These are phyloP conservation scores for Villa cingulata DNA, from an alignment of 2,888 invertebrate genomes.

Conservation along the genomic window DNA sequence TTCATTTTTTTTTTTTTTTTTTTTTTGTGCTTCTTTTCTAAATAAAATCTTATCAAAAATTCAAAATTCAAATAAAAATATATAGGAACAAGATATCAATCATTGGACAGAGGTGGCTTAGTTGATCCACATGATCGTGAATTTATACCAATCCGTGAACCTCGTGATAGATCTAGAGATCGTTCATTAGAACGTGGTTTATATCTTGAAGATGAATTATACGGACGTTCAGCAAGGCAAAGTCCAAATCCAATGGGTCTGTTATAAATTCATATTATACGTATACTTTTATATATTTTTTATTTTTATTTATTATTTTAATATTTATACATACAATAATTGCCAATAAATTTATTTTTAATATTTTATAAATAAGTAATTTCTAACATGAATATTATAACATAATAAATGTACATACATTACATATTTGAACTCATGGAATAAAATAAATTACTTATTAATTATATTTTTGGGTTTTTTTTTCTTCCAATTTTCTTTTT, in stretches of 20 bases:
- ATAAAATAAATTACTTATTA: too few species aligned
- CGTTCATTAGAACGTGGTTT: slow-evolving; percentile 53
- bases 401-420: too few species aligned
- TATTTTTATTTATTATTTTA: not conserved
- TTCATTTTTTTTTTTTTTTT: too few species aligned
- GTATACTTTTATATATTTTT: not conserved
- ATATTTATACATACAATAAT: too few species aligned
- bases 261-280: slow-evolving; percentile 13
- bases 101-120: slow-evolving; percentile 55
- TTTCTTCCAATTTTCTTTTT: too few species aligned
- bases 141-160: slow-evolving; percentile 71
- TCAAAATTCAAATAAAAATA: slow-evolving; percentile 8
- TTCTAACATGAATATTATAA: too few species aligned
- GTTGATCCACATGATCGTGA: slow-evolving; percentile 68
- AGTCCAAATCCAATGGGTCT: slow-evolving; percentile 49
- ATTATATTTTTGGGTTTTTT: too few species aligned
- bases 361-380: too few species aligned
- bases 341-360: too few species aligned
- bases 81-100: slow-evolving; percentile 46
- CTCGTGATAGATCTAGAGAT: slow-evolving; percentile 53
- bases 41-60: too few species aligned
- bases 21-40: too few species aligned
- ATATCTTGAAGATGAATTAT: slow-evolving; percentile 57
- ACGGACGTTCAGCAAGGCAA: slow-evolving; percentile 53
- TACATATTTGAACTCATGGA: too few species aligned